Conservation (phyloP, 2,888 invertebrate genomes). For the Cephus sareptanus region DNA sequence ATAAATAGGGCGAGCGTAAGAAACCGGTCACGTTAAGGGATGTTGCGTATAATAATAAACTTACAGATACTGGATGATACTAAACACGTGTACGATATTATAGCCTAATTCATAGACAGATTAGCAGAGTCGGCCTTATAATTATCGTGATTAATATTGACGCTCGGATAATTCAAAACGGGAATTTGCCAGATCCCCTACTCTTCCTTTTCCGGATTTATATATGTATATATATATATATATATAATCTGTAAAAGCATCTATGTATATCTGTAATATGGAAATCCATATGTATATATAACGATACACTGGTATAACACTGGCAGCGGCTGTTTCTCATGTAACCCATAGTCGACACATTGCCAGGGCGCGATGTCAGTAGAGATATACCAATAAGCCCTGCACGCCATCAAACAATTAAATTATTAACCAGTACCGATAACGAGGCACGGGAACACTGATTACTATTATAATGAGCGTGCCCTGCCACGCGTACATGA, state of each 20-base stretch:
- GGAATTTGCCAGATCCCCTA: neutral
- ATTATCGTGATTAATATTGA: conserved; percentile 42
- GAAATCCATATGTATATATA: neutral
- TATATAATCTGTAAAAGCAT: neutral
- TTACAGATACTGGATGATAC: neutral
- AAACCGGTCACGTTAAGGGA: neutral
- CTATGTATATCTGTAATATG: neutral
- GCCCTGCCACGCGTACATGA: conserved; percentile 19
- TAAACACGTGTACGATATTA: conserved; percentile 7
- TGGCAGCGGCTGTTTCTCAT: neutral
- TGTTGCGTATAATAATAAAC: conserved; percentile 19
- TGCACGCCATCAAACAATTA: conserved; percentile 65
- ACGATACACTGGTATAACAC: too few relatives aligned
- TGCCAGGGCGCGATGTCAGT: conserved; percentile 44
- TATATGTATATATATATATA: neutral
- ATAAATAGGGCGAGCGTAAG: neutral
- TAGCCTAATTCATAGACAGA: conserved; percentile 37
- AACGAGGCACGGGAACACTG: conserved; percentile 55
- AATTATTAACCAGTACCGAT: conserved; percentile 64
- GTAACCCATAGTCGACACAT: neutral
- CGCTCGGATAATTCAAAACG: conserved; percentile 27
- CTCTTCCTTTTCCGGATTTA: conserved; percentile 6
- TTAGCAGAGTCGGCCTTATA: conserved; percentile 37
- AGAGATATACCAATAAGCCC: conserved; percentile 61
- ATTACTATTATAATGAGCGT: conserved; percentile 58